phyloP scores from a whole-genome alignment of 1,140 invertebrate species.

The Pygmarrhopalites habei region DNA sequence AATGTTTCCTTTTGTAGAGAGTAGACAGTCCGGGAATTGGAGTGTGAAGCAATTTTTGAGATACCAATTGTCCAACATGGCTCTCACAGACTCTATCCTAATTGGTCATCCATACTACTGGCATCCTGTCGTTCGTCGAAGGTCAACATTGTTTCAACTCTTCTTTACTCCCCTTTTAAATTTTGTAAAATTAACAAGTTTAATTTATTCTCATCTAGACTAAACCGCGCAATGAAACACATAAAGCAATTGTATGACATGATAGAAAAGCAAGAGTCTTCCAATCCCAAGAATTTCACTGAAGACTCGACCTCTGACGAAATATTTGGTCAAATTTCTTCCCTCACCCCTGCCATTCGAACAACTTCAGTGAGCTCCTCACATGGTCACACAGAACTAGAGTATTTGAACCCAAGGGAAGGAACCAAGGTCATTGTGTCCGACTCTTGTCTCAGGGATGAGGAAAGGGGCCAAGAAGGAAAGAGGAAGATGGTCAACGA shows the following conservation, averaged over 20 bases:
- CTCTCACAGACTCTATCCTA: constrained; percentile 15
- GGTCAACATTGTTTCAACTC: not conserved
- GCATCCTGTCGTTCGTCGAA: constrained; percentile 21
- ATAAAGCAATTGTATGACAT: constrained; percentile 20
- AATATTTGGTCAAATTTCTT: not conserved
- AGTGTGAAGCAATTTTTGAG: constrained; percentile 16
- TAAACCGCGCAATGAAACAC: constrained; percentile 8
- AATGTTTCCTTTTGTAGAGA: constrained; percentile 6
- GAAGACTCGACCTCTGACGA: too few relatives aligned
- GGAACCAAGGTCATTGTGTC: not conserved
- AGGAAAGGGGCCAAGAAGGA: too few relatives aligned
- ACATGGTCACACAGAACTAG: not conserved
- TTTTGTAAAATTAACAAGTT: not conserved
- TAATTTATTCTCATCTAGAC: not conserved
- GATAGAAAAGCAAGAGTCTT: constrained; percentile 1
- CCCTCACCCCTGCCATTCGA: not conserved
- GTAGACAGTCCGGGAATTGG: constrained; percentile 1
- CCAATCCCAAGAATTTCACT: too few relatives aligned
- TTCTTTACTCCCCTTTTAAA: not conserved
- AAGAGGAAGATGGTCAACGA: not conserved
- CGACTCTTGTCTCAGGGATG: too few relatives aligned
- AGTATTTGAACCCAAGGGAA: not conserved
- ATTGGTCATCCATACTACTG: constrained; percentile 25
- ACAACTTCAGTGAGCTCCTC: not conserved
- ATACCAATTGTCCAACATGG: constrained; percentile 15